Conservation (phyloP, 2,113 vertebrate species). For the Callocephalon fimbriatum region DNA sequence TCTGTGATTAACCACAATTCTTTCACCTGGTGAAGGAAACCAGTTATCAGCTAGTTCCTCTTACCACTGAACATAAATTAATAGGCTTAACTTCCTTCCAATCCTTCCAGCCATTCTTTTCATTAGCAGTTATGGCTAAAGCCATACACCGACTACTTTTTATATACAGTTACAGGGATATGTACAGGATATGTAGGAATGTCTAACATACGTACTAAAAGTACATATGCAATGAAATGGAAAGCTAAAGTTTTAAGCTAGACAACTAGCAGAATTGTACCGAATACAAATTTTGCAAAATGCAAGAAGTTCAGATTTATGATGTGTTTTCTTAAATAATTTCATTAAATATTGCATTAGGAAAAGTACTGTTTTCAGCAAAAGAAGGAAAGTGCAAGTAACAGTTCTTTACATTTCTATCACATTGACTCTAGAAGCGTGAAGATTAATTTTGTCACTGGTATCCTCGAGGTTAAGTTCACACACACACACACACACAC, state of each 20-base stretch:
- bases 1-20: neutral
- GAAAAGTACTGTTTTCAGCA: neutral
- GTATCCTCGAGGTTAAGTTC: slow-evolving; percentile 4
- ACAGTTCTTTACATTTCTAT: slow-evolving; percentile 61
- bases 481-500: neutral
- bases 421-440: slow-evolving; percentile 36
- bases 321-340: neutral
- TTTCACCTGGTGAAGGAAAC: neutral
- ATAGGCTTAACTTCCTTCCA: neutral
- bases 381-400: neutral
- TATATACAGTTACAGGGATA: slow-evolving; percentile 17
- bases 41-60: neutral
- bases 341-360: neutral
- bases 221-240: neutral
- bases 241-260: neutral
- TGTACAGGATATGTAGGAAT: neutral
- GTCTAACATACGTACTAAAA: neutral
- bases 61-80: neutral
- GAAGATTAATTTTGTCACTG: slow-evolving; percentile 15
- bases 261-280: neutral
- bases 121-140: neutral
- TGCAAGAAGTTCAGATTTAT: slow-evolving; percentile 35
- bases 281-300: slow-evolving; percentile 63
- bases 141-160: neutral
- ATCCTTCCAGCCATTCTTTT: neutral